Evolutionary conservation across 2,113 vertebrate genomes (phyloP).

Genomic region (Mionectes macconnelli): DNA sequence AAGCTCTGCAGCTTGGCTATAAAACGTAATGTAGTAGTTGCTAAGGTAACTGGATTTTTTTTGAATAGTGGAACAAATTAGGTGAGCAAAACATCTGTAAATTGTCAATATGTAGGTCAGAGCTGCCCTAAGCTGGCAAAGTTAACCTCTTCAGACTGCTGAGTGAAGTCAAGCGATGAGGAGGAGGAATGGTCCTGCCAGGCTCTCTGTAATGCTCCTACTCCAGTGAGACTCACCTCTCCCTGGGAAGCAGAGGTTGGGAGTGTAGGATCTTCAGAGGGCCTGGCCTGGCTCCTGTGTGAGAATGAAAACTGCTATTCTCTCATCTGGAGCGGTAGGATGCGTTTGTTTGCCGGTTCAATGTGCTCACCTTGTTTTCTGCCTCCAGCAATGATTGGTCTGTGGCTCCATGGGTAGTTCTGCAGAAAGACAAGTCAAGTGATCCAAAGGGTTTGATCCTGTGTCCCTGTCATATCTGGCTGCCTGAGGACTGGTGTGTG

Average conservation of each 20-base stretch:
- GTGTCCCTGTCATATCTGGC: accelerated
- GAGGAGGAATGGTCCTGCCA: not conserved
- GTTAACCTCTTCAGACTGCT: conserved; percentile 7
- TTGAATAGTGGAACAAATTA: conserved; percentile 76
- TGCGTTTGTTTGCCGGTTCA: not conserved
- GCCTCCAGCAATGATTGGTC: accelerated
- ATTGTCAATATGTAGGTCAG: conserved; percentile 47
- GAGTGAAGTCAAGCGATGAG: accelerated
- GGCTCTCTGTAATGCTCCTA: not conserved
- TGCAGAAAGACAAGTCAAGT: not conserved
- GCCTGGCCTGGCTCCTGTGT: not conserved
- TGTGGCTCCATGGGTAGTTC: not conserved
- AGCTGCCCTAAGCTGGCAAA: conserved; percentile 24
- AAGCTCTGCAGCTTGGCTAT: conserved; percentile 71
- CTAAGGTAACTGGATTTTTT: conserved; percentile 73
- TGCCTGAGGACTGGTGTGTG: not conserved
- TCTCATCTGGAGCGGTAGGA: accelerated
- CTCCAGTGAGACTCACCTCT: not conserved
- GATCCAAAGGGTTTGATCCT: not conserved
- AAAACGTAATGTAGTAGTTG: conserved; percentile 75
- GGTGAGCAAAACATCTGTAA: conserved; percentile 71
- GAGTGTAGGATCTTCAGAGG: not conserved
- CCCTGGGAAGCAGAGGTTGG: accelerated
- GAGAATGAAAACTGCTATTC: not conserved
- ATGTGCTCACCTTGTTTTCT: not conserved